Base-by-base conservation (phyloP, 2,797 vertebrate genomes). In the Carapus acus region DNA sequence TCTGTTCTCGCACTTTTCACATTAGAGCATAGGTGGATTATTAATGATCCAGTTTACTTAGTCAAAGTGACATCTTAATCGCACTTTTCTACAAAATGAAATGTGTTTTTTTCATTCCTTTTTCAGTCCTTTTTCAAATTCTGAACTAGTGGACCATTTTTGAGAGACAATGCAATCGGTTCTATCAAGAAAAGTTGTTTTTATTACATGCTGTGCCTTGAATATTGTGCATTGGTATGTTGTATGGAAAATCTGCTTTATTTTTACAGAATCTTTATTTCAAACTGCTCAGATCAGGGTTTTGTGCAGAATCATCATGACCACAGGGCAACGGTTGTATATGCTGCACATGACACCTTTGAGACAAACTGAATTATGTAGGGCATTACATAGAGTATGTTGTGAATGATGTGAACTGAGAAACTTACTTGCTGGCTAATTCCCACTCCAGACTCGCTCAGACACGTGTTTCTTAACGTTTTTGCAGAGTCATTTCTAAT, bases 131-230 rank as follows among this genome's bases (percentile, higher is more conserved):
- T 48, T 40, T 4, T 27, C 3, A 2, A 37, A 17, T 52, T 50
- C 6, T 24, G 29, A 51, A 3, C 31, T 11, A 6, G 49, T 31
- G 40, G 7, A 41, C 31, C 15, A 24, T 18, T 20, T 16, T 16
- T 33, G 7, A 36, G 12, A 39, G 7, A 4, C 12, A 14, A 48
- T 33, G 19, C 34, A 14, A 37, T 46, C 45, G 4, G 6, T 33
- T 9, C 2, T 33, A 34, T 47, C 17, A 21, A 17, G 9, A 62
- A 37, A 22, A 48, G 55, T 23, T 54, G 36, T 46, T 56, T 65
- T 34, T 31, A 41, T 50, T 71, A 63, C 61, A 50, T 43, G 69
- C 54, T 69, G 83, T 87, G 85, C 85, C 85, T 87, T 87, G 80
- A 73, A 69, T n/a, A n/a, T n/a, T n/a, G n/a, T n/a, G n/a, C 62